Evolutionary conservation across 2,113 vertebrate genomes (phyloP).

Genomic region (Hippocampus abdominalis): DNA sequence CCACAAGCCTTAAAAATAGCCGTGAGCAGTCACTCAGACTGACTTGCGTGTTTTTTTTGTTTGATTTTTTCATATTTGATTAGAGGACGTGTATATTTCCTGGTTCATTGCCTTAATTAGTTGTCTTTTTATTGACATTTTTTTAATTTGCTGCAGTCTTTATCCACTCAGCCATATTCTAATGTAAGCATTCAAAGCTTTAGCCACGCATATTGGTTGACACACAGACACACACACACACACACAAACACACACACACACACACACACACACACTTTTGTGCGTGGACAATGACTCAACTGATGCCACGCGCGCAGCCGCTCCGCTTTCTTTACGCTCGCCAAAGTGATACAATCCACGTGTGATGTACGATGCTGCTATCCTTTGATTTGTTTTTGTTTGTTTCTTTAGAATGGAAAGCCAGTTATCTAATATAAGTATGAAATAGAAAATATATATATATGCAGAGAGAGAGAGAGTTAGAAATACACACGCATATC

Average conservation of each 20-base stretch:
- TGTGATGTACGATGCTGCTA: constrained; percentile 79
- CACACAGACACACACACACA: constrained; percentile 7
- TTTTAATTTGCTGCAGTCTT: constrained; percentile 62
- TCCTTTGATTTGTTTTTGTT: constrained; percentile 67
- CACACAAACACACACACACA: constrained; percentile 11
- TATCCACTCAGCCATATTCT: constrained; percentile 68
- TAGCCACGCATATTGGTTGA: constrained; percentile 50
- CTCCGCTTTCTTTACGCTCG: constrained; percentile 59
- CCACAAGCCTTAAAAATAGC: constrained; percentile 71
- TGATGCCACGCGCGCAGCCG: constrained; percentile 4
- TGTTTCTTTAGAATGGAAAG: constrained; percentile 62
- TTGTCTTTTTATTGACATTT: constrained; percentile 61
- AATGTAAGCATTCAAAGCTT: constrained; percentile 65
- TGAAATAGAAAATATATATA: constrained; percentile 36
- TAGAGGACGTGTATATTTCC: constrained; percentile 71
- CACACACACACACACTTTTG: constrained; percentile 22
- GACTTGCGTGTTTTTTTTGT: constrained; percentile 68
- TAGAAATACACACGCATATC: constrained; percentile 14
- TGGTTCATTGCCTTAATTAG: constrained; percentile 72
- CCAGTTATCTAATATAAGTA: constrained; percentile 72
- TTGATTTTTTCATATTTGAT: constrained; percentile 72
- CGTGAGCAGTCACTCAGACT: constrained; percentile 56
- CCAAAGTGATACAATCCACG: constrained; percentile 75
- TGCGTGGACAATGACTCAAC: constrained; percentile 50
- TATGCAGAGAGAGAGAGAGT: constrained; percentile 52